Conservation (phyloP, 2,113 vertebrate genomes). For the Uria aalge region DNA sequence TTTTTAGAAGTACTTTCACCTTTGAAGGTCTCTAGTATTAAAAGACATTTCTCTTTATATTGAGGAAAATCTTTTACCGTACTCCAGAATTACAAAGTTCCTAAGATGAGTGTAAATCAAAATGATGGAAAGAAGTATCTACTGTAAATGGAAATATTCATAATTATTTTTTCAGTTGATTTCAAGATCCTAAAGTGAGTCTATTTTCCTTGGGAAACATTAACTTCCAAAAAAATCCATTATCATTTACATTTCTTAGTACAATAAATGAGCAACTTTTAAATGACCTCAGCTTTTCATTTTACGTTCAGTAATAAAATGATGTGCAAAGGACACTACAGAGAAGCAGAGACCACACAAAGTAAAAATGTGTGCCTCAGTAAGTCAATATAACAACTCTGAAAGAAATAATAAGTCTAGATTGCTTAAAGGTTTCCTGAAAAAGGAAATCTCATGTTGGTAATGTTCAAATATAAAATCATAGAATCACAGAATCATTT, state of each 20-base stretch:
- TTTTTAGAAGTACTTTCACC: conserved; percentile 1
- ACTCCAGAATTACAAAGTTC: background rate
- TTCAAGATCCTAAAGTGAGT: background rate
- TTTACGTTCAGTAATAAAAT: background rate
- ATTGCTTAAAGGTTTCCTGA: background rate
- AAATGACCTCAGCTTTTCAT: background rate
- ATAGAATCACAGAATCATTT: background rate
- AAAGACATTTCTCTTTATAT: background rate
- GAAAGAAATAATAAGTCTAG: background rate
- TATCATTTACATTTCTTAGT: background rate
- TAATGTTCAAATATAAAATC: background rate
- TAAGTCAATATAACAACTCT: background rate
- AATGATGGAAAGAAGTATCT: background rate
- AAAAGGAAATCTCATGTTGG: background rate
- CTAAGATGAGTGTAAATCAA: background rate
- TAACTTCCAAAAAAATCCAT: background rate
- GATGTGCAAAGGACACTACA: background rate
- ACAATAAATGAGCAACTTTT: background rate
- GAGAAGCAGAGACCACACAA: background rate
- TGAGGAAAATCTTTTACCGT: background rate
- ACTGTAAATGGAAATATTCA: background rate
- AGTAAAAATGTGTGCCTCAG: background rate
- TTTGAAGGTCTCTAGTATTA: background rate
- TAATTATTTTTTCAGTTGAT: background rate
- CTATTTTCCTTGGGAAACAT: background rate